These are phyloP conservation scores for Sander lucioperca DNA, from an alignment of 2,113 vertebrate genomes.

Conservation along the genomic window DNA sequence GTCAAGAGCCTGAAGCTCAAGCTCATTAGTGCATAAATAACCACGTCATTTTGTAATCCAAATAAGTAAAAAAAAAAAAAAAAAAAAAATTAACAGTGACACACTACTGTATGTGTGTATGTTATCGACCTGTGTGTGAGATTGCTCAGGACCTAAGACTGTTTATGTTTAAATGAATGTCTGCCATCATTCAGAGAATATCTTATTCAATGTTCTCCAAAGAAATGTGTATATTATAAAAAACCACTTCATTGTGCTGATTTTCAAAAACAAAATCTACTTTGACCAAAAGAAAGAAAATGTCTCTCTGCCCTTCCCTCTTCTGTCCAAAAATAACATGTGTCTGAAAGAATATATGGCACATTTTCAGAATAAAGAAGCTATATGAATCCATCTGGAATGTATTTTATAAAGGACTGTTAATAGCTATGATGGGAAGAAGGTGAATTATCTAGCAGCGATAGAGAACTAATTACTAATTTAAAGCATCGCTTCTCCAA, in stretches of 20 bases:
- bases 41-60: not conserved
- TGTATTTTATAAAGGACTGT: slow-evolving; percentile 5
- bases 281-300: slow-evolving; percentile 47
- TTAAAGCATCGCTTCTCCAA: slow-evolving; percentile 30
- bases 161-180: slow-evolving; percentile 67
- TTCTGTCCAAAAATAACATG: slow-evolving; percentile 27
- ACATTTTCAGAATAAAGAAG: slow-evolving; percentile 64
- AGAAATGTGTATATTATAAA: slow-evolving; percentile 3
- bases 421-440: not conserved
- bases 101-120: slow-evolving; percentile 14
- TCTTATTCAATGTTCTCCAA: slow-evolving; percentile 26
- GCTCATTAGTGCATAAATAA: slow-evolving; percentile 21
- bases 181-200: slow-evolving; percentile 35
- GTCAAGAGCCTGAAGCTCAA: slow-evolving; percentile 9
- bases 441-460: slow-evolving; percentile 33
- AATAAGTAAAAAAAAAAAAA: slow-evolving; percentile 10
- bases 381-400: slow-evolving; percentile 5
- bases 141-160: slow-evolving; percentile 73
- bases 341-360: slow-evolving; percentile 43
- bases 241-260: slow-evolving; percentile 33
- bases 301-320: slow-evolving; percentile 14
- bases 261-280: slow-evolving; percentile 27
- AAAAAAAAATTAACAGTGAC: not conserved
- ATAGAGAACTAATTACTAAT: slow-evolving; percentile 24
- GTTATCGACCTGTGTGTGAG: slow-evolving; percentile 17